Conservation (phyloP, 2,113 vertebrate genomes). For the human (Homo sapiens) region GRCh38 chr11:15418001-15418500, state of each 20-base stretch:
- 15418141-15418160: neutral
- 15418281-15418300: neutral
- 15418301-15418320: slow-evolving; percentile 41
- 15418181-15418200: slow-evolving; percentile 36
- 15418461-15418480: neutral
- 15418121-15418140: neutral
- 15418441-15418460: neutral
- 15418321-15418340: neutral
- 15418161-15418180: slow-evolving; percentile 30
- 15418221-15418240: neutral
- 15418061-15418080: neutral
- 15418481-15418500: neutral
- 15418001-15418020: neutral
- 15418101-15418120: neutral
- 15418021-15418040: neutral
- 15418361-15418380: neutral
- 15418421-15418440: neutral
- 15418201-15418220: neutral
- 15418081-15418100: neutral
- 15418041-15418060: neutral
- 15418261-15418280: slow-evolving; percentile 30
- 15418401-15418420: neutral
- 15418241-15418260: slow-evolving; percentile 41
- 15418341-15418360: neutral
- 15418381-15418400: neutral